Base-by-base conservation (phyloP, 2,888 invertebrate species). In the Nesidiocoris tenuis region DNA sequence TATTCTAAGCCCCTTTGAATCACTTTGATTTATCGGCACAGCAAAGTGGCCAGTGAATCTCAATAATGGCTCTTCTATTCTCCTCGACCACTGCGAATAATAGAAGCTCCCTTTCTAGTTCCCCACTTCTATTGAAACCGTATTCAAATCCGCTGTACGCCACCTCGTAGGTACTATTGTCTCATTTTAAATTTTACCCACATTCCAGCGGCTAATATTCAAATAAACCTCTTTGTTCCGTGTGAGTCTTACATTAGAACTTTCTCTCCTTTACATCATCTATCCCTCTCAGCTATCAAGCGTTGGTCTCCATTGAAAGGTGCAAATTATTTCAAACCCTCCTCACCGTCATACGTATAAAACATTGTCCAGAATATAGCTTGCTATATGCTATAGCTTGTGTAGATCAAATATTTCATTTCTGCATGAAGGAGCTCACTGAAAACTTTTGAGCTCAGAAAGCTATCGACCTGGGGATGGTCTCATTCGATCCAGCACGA, bases 141-240 rank as follows among this genome's bases (percentile, higher is more conserved):
- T 24, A 59, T 59, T 70, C 61, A 57, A 70, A 70, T 59, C 17
- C 57, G 18, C 5, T 39, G 54, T 18, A 70, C 70, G 57, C 70
- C 70, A 25, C 57, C 24, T 25, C 59, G 57, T 70, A 59, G 25
- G 24, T 23, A 70, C 70, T 70, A 70, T 70, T 70, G 57, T 70
- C 70, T 70, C 59, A 70, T 70, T 70, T 70, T 59, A 70, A 70
- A 70, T 70, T 70, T 70, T 57, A 24, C 70, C 70, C 23, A 24
- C 24, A 57, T 70, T 57, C 70, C 16, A 18, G 24, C 23, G 24
- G 70, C 61, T 70, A 70, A 70, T 70, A 67, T 70, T 59, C 61
- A 70, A 70, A 70, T 25, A 70, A 54, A 57, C 70, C 70, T 55
- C 70, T 59, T 70, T 59, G 70, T 70, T 70, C 18, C 23, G 17